Base-by-base conservation (phyloP, 1,140 invertebrate genomes). In the Aleiodes sp. region DNA sequence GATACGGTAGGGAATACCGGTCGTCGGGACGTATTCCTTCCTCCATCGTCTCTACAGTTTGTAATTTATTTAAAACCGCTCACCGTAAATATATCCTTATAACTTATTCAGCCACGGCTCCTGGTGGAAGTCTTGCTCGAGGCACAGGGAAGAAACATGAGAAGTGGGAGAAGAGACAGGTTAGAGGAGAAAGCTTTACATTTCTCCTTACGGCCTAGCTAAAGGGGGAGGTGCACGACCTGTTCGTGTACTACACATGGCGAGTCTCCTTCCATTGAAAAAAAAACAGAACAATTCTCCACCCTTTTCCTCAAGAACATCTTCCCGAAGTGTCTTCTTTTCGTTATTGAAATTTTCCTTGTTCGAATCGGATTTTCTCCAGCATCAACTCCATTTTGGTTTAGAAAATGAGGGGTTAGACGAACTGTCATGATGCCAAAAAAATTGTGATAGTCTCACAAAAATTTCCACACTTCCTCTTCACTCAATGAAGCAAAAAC, bases 1-100 rank as follows among this genome's bases (percentile, higher is more conserved):
- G 67, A 70, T 57, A 60, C 59, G 60, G 43, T 65, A 63, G 70
- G 64, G 24, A 29, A 63, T 16, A 57, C 24, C 33, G 28, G 24
- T 33, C 26, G 37, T 62, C 26, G 31, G 71, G 52, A 62, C 35
- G 28, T 67, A 61, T 65, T 68, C 65, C 60, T 62, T 33, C 73
- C 75, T 78, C 76, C 75, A 75, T 75, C 80, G 78, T 80, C 82
- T 83, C 79, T 79, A 79, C 81, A 76, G 80, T 12, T 80, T 85
- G 84, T 86, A 86, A 86, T 86, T 86, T 86, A 86, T 86, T 86
- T 85, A 86, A 86, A 85, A 85, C 80, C 78, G 76, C 82, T 80
- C 80, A 76, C 80, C 84, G 83, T 86, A 86, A 86, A 86, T 86
- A 85, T 83, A 83, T 82, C 80, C 81, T 78, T 77, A 83, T 86